A percentile compares a stretch with the other conserved stretches of the same genome.
Evolutionary conservation across 2,888 invertebrate species (phyloP).

Genomic region (Paralinhomoeus sp.): DNA sequence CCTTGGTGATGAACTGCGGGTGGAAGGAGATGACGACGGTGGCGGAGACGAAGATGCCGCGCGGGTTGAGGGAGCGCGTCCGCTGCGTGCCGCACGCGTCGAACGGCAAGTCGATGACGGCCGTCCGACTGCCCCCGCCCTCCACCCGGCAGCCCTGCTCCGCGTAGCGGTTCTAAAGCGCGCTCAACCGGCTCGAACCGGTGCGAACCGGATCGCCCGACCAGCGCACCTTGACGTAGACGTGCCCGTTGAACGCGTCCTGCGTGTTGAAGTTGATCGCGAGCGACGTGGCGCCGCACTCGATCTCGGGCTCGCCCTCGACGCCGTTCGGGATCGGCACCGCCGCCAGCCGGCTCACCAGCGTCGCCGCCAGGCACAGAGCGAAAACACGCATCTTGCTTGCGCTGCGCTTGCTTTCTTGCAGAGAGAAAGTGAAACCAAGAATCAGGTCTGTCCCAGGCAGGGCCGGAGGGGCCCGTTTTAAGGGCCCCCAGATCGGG

Average conservation of each 20-base stretch:
- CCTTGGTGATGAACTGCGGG: constrained; percentile 3
- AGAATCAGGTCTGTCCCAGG: no score
- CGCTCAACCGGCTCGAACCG: no score
- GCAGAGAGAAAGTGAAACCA: no score
- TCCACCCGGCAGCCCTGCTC: constrained; percentile 13
- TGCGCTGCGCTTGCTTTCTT: no score
- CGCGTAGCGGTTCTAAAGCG: constrained; percentile 21
- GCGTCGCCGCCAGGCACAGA: no score
- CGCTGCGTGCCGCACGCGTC: constrained; percentile 23
- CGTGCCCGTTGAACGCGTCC: constrained; percentile 17
- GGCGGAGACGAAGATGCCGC: constrained; percentile 1
- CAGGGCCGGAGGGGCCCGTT: no score
- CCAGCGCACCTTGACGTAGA: constrained; percentile 20
- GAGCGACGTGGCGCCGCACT: constrained; percentile 23
- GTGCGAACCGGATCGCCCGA: no score
- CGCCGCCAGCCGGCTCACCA: no score
- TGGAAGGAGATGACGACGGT: constrained; percentile 5
- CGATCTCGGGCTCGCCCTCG: constrained; percentile 22
- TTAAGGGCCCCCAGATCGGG: no score
- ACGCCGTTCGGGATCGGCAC: constrained; percentile 6
- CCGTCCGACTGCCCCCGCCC: constrained; percentile 7
- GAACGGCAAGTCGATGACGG: constrained; percentile 23
- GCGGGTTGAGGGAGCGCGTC: constrained; percentile 17
- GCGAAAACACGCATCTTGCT: no score
- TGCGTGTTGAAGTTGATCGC: constrained; percentile 25